A percentile compares a stretch with the other conserved stretches of the same genome.
Conservation (phyloP, 1,140 invertebrate species). For the Kradibia gibbosae region DNA sequence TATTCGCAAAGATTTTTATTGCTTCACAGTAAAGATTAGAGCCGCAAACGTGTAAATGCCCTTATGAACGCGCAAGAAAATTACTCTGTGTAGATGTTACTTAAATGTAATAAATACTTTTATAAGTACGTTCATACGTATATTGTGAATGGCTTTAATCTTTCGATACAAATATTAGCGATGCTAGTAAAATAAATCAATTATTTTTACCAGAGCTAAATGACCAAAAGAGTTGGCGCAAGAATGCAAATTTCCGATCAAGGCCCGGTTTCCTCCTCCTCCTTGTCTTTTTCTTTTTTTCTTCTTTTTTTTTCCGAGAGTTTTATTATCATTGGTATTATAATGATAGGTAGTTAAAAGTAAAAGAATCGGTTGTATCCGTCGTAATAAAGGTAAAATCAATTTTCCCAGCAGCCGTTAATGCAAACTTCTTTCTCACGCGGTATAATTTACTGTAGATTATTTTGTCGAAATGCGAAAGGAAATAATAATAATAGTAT, state of each 20-base stretch:
- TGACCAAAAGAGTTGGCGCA: too few species aligned
- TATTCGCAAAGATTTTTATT: conserved; percentile 9
- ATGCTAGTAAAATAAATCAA: too few species aligned
- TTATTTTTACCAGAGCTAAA: too few species aligned
- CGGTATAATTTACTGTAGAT: conserved; percentile 32
- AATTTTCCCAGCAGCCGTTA: conserved; percentile 19
- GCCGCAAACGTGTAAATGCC: neutral
- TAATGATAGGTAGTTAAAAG: neutral
- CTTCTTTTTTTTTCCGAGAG: too few species aligned
- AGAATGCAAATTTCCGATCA: neutral
- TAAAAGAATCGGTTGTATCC: neutral
- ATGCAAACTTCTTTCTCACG: conserved; percentile 13
- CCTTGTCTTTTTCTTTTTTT: too few species aligned
- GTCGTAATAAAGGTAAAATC: conserved; percentile 13
- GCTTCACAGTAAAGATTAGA: conserved; percentile 11
- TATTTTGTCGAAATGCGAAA: neutral
- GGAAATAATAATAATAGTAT: neutral
- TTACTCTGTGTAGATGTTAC: neutral
- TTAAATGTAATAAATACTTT: neutral
- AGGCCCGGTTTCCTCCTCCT: neutral
- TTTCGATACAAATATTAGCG: too few species aligned
- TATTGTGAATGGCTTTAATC: too few species aligned
- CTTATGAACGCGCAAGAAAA: neutral
- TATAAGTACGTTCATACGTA: too few species aligned
- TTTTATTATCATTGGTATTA: neutral